Conservation (phyloP, 1,140 invertebrate species). For the Cryptotermes secundus region DNA sequence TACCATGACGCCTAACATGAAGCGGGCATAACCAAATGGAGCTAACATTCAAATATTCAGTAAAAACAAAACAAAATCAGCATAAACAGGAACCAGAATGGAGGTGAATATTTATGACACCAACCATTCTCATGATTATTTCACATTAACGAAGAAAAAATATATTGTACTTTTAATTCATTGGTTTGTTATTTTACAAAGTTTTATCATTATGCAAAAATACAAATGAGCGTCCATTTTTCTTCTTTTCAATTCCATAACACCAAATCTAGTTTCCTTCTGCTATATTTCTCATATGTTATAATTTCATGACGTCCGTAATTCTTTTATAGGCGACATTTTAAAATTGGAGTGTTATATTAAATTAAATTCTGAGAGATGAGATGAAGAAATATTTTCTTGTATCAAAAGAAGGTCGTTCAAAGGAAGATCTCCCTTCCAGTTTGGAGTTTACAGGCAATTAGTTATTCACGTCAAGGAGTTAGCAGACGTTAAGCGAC, state of each 20-base stretch:
- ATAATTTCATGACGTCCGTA: background rate
- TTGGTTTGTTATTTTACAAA: background rate
- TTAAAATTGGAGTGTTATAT: background rate
- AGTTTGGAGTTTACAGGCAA: conserved; percentile 3
- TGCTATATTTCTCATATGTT: no score
- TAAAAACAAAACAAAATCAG: no score
- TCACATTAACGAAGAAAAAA: background rate
- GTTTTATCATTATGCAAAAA: background rate
- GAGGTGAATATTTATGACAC: no score
- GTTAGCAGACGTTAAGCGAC: background rate
- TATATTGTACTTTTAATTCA: background rate
- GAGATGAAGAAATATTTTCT: conserved; percentile 1
- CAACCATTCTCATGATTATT: no score
- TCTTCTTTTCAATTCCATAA: background rate
- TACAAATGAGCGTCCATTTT: background rate
- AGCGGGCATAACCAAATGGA: no score
- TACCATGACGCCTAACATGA: no score
- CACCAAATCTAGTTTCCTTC: background rate
- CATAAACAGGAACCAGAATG: no score
- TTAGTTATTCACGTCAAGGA: background rate
- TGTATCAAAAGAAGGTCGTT: background rate
- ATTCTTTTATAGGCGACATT: background rate
- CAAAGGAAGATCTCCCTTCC: background rate
- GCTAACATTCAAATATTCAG: no score
- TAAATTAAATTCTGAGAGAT: background rate